Percentiles rank a stretch among this genome's conserved stretches.
Evolutionary conservation across 1,140 invertebrate species (phyloP).

Genomic region (Vanessa atalanta): DNA sequence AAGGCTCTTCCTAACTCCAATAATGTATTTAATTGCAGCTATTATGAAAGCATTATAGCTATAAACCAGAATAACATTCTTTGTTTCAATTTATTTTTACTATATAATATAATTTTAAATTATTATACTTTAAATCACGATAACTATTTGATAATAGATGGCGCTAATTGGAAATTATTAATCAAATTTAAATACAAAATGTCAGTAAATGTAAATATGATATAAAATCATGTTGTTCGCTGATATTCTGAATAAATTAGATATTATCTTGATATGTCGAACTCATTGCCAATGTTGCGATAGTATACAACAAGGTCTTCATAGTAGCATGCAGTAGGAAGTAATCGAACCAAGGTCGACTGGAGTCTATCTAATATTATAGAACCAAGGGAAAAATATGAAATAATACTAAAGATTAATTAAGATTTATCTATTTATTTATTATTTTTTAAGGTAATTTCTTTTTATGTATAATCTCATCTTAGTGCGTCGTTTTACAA

Average conservation of each 20-base stretch:
- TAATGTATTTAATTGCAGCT: slow-evolving; percentile 48
- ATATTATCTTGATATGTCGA: slow-evolving; percentile 43
- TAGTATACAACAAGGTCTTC: slow-evolving; percentile 51
- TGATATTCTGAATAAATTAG: slow-evolving; percentile 34
- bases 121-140: not conserved
- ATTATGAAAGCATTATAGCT: slow-evolving; percentile 38
- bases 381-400: slow-evolving; percentile 35
- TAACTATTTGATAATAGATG: slow-evolving; percentile 43
- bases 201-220: slow-evolving; percentile 30
- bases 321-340: slow-evolving; percentile 54
- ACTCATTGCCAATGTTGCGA: slow-evolving; percentile 55
- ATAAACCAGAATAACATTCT: slow-evolving; percentile 26
- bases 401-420: slow-evolving; percentile 1
- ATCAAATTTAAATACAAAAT: slow-evolving; percentile 24
- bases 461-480: no score
- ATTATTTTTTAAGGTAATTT: no score
- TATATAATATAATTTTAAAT: not conserved
- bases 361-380: slow-evolving; percentile 39
- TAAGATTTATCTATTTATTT: no score
- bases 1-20: slow-evolving; percentile 65
- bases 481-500: no score
- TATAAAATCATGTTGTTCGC: slow-evolving; percentile 31
- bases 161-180: slow-evolving; percentile 26
- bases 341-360: slow-evolving; percentile 51
- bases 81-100: not conserved